A percentile compares a stretch with the other conserved stretches of the same genome.
Conservation (phyloP, 2,888 invertebrate genomes). For the Dusona sp. region DNA sequence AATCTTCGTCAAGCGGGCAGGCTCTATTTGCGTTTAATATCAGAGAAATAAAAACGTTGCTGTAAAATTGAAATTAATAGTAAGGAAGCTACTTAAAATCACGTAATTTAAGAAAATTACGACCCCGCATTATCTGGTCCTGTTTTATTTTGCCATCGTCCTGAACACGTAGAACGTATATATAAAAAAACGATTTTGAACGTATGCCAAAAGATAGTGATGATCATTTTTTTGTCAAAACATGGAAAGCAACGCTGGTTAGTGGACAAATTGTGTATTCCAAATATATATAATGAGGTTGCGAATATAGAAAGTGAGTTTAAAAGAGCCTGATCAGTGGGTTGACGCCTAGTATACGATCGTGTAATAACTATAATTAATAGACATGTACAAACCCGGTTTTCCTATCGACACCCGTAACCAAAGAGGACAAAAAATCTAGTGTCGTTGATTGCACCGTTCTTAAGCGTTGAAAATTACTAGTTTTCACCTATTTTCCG, state of each 20-base stretch:
- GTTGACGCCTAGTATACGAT: constrained; percentile 56
- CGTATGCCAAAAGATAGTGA: constrained; percentile 8
- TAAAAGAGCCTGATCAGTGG: constrained; percentile 43
- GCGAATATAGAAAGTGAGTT: constrained; percentile 62
- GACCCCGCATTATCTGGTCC: background rate
- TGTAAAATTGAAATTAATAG: background rate
- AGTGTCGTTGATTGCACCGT: constrained; percentile 39
- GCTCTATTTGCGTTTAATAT: no score
- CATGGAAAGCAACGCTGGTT: background rate
- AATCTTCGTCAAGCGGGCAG: no score
- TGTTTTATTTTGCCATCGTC: background rate
- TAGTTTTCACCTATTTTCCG: constrained; percentile 38
- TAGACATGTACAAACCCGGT: constrained; percentile 40
- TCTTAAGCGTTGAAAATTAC: constrained; percentile 55
- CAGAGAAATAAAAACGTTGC: background rate
- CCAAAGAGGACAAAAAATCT: constrained; percentile 21
- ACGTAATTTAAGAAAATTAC: constrained; percentile 11
- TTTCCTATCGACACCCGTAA: constrained; percentile 40
- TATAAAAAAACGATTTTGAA: background rate
- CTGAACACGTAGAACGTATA: background rate
- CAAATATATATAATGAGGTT: constrained; percentile 11
- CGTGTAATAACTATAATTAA: constrained; percentile 69
- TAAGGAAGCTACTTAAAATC: background rate
- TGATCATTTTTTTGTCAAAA: background rate
- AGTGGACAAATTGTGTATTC: constrained; percentile 15